A percentile compares a stretch with the other conserved stretches of the same genome.
phyloP scores from a whole-genome alignment of 2,797 vertebrate species.

The Uromys caudimaculatus region DNA sequence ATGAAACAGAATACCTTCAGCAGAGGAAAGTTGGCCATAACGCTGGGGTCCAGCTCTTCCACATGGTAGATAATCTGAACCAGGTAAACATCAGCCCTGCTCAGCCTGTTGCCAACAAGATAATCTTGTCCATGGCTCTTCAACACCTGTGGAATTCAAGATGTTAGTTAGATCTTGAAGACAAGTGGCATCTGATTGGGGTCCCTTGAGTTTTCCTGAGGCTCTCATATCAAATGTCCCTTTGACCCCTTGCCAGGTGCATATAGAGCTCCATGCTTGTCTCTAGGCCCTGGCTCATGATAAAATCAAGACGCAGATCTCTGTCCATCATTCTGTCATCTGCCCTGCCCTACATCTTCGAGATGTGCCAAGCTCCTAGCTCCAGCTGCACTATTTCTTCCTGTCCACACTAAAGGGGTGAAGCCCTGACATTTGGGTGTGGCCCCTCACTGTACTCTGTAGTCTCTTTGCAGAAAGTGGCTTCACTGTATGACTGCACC shows the following conservation, averaged over 20 bases:
- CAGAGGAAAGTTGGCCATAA: conserved; percentile 88
- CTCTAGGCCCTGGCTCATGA: background rate
- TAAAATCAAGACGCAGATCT: background rate
- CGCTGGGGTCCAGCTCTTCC: conserved; percentile 91
- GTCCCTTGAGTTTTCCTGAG: no score
- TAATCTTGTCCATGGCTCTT: conserved; percentile 85
- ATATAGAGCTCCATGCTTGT: background rate
- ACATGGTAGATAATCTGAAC: conserved; percentile 91
- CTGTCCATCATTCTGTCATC: background rate
- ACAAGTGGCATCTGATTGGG: background rate
- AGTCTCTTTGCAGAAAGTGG: background rate
- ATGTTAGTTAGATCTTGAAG: background rate
- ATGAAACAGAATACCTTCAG: conserved; percentile 88
- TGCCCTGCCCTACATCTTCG: no score
- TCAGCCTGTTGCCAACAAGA: conserved; percentile 92
- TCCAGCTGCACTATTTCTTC: rapidly evolving
- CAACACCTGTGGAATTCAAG: conserved; percentile 87
- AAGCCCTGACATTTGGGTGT: background rate
- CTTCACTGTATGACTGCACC: background rate
- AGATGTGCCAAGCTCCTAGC: background rate
- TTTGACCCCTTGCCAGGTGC: rapidly evolving
- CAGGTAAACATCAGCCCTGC: conserved; percentile 92
- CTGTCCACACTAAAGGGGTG: rapidly evolving
- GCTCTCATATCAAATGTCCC: no score
- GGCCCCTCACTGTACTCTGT: rapidly evolving